Evolutionary conservation across 1,140 invertebrate species (phyloP), one percentile per base, ranked within the genome.

Genomic region (Drosophila tani): DNA sequence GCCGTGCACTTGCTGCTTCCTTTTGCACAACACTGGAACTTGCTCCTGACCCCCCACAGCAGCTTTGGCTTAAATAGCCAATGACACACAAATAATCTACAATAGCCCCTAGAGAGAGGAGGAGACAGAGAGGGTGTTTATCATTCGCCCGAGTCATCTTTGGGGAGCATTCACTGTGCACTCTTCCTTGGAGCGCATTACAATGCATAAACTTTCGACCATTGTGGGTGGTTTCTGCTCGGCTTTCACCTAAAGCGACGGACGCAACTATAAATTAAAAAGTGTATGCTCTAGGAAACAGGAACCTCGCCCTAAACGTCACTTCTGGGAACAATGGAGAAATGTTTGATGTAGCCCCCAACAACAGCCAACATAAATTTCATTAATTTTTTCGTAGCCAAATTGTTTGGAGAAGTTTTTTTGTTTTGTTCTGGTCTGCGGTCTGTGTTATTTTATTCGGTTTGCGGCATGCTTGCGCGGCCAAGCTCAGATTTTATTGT

Each of bases 311-410:
- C 32, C 51, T 60, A 66, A 81, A 82, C 49, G 66, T 77, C 51
- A 58, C 50, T 64, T 56, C n/a, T 46, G 75, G 47, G 49, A 81
- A 84, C 81, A 86, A 87, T 87, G 51, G 35, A 53, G 35, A 53
- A 68, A 56, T 79, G 38, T 68, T 82, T 86, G 47, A 45, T 81
- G 74, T 63, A 62, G 35, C 56, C 21, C 19, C 29, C 50, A 17
- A 35, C n/a, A 51, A 6, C 32, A 53, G 49, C 55, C 17, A 79
- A 68, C 63, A 67, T 67, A 88, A 86, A 86, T 87, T 87, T 79
- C 84, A 84, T 87, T 87, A 88, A 87, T 78, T 88, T 77, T 78
- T 50, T 46, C 64, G 32, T 38, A 50, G 41, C 57, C 53, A 81
- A 88, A 75, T 78, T 84, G 81, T 81, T 83, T 60, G 45, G 24